Evolutionary conservation across 2,113 vertebrate species (phyloP), one percentile per base, ranked within the genome.

Genomic region (Chloropsis hardwickii): DNA sequence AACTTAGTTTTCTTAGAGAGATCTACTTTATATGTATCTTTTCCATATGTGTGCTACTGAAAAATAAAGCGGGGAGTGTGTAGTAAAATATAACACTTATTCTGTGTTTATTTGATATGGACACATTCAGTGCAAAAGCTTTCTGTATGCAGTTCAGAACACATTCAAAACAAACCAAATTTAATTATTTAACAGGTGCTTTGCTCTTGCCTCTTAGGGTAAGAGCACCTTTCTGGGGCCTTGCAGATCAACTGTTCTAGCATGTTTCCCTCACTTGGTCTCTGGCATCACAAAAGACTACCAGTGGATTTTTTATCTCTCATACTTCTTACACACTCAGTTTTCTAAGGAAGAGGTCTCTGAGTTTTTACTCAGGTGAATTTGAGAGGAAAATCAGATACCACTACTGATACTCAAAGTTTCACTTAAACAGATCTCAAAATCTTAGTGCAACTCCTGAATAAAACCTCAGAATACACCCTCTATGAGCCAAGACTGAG

Each of bases 241-340:
- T 66, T 73, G 67, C 29, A 80, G 42, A 47, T n/a, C 48, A 65
- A 7, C 8, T 54, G 5, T 20, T 91, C 14, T 6, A 25, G 8
- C 1, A 1, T 40, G 20, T 61, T 88, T 94, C 14, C 35, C 18
- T 88, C 18, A 31, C 7, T 3, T 64, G 23, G 12, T 29, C 15
- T 48, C 12, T 50, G 88, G 33, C 19, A 54, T 54, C 54, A 24
- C 29, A 27, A 60, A 86, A 76, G 57, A 23, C 23, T 14, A 39
- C 17, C 14, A 61, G 25, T 25, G 12, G 10, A 65, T 73, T 92
- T 87, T 67, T 60, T 44, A 5, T 37, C 7, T 76, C 33, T 87
- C 33, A 45, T 10, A 9, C 2, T 62, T 72, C 37, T 85, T 22
- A 54, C 5, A 51, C 0, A 0, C 8, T 11, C 10, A 39, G 9